A percentile compares a stretch with the other conserved stretches of the same genome.
These are phyloP conservation scores for Rhinatrema bivittatum DNA, from an alignment of 2,797 vertebrate genomes.

Conservation along the genomic window DNA sequence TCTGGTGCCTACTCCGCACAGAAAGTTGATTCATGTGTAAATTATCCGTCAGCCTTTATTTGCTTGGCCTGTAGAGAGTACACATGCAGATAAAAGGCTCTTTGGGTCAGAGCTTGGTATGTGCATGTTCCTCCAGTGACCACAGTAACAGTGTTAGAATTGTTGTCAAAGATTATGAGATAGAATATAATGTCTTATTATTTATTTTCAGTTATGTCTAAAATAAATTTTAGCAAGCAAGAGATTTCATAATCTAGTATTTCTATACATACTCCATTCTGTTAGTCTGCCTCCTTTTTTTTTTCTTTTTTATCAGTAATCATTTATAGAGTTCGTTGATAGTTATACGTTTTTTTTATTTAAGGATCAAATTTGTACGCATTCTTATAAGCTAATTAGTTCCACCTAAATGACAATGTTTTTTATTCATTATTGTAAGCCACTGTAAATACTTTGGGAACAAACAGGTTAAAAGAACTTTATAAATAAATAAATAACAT, in stretches of 20 bases:
- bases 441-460: too few relatives aligned
- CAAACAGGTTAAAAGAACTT: too few relatives aligned
- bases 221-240: slow-evolving; percentile 21
- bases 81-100: slow-evolving; percentile 62
- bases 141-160: slow-evolving; percentile 37
- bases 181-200: slow-evolving; percentile 48
- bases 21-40: slow-evolving; percentile 75
- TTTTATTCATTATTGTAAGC: too few relatives aligned
- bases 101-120: slow-evolving; percentile 47
- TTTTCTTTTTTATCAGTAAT: not conserved
- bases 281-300: not conserved
- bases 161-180: slow-evolving; percentile 65
- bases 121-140: slow-evolving; percentile 48
- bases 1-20: slow-evolving; percentile 48
- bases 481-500: too few relatives aligned
- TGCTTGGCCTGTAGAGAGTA: slow-evolving; percentile 61
- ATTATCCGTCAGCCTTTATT: slow-evolving; percentile 66
- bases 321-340: not conserved
- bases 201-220: slow-evolving; percentile 36
- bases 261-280: too few relatives aligned
- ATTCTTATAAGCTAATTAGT: not conserved
- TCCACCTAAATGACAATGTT: not conserved
- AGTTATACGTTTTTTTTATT: not conserved
- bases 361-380: slow-evolving; percentile 1
- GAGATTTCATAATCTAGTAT: slow-evolving; percentile 7